Evolutionary conservation across 92 coral and sea anemone genomes (phyloP).

Genomic region (Bergia puertoricense): DNA sequence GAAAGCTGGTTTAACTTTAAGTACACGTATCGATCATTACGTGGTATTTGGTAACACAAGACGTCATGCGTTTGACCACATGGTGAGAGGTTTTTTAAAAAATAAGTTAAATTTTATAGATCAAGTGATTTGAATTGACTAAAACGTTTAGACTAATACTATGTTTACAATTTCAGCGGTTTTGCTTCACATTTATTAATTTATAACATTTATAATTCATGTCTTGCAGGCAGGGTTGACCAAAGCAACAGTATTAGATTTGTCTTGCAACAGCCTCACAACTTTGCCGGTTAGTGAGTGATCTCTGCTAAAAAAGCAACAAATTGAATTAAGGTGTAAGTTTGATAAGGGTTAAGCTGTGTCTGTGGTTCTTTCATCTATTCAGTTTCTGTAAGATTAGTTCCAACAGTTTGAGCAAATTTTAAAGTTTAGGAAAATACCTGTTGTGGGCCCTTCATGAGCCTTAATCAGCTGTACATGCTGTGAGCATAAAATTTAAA

Average conservation of each 20-base stretch:
- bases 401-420: too few relatives aligned
- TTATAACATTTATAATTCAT: neutral
- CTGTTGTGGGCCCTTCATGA: too few relatives aligned
- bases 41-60: too few relatives aligned
- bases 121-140: neutral
- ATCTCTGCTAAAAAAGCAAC: neutral
- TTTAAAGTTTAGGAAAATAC: too few relatives aligned
- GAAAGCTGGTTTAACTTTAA: too few relatives aligned
- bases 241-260: conserved; percentile 84
- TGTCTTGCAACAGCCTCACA: conserved; percentile 80
- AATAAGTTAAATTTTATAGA: neutral
- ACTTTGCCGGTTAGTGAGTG: conserved; percentile 72
- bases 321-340: neutral
- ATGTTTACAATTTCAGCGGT: neutral
- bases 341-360: too few relatives aligned
- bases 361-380: too few relatives aligned
- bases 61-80: neutral
- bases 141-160: too few relatives aligned
- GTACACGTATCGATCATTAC: too few relatives aligned
- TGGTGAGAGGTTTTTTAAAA: neutral
- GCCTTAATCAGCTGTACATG: too few relatives aligned
- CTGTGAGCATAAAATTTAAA: too few relatives aligned
- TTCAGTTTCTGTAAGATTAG: too few relatives aligned
- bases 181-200: neutral
- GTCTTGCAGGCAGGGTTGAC: conserved; percentile 71